phyloP scores from a whole-genome alignment of 2,888 invertebrate genomes.

The Eupelmus urozonus region DNA sequence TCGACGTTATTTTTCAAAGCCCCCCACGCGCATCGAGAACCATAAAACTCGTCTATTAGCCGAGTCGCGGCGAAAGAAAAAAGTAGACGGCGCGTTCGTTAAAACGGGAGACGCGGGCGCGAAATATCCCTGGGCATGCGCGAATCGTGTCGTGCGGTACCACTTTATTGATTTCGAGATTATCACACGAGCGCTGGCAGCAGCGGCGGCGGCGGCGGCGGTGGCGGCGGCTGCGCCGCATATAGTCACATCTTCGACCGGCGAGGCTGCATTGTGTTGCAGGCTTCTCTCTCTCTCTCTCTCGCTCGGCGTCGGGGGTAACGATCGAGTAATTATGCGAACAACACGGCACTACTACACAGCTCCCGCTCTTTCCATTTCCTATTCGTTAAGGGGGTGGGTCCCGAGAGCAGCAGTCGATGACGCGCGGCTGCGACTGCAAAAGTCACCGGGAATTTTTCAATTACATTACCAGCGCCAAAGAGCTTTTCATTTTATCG shows the following conservation, averaged over 20 bases:
- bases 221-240: not conserved
- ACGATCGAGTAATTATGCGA: constrained; percentile 62
- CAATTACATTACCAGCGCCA: constrained; percentile 39
- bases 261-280: constrained; percentile 42
- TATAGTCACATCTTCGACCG: constrained; percentile 62
- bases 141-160: constrained; percentile 65
- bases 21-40: no score
- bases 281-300: constrained; percentile 34
- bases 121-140: constrained; percentile 27
- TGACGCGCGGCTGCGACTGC: not conserved
- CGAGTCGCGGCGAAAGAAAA: no score
- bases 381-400: constrained; percentile 35
- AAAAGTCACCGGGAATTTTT: constrained; percentile 43
- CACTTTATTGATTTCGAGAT: constrained; percentile 76
- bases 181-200: constrained; percentile 67
- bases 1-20: no score
- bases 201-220: not conserved
- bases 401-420: constrained; percentile 7
- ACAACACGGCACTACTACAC: constrained; percentile 28
- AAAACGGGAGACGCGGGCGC: no score
- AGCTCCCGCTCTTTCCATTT: constrained; percentile 41
- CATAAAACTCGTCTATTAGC: no score
- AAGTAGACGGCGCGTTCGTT: no score
- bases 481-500: not conserved
- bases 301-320: constrained; percentile 41